phyloP scores from a whole-genome alignment of 1,140 invertebrate species.

The Ericerus pela region DNA sequence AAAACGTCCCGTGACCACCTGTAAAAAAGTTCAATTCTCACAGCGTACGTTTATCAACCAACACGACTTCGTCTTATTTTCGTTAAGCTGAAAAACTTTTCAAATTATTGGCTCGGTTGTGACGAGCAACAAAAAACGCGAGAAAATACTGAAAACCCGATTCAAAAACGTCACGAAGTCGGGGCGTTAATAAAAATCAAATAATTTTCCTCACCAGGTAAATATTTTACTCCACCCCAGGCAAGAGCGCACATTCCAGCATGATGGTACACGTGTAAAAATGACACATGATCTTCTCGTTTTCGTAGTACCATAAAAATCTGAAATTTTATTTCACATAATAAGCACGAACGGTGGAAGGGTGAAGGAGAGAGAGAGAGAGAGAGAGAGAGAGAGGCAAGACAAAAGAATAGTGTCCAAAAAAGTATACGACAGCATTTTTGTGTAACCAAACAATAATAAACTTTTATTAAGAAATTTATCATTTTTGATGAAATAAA shows the following conservation, averaged over 20 bases:
- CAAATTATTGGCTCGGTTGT: too few species aligned
- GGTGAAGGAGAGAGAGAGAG: too few species aligned
- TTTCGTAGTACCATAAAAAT: slow-evolving; percentile 72
- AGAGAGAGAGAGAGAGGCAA: slow-evolving; percentile 20
- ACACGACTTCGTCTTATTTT: not conserved
- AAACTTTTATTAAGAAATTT: too few species aligned
- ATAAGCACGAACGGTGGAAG: not conserved
- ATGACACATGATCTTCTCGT: slow-evolving; percentile 55
- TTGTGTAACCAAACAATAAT: too few species aligned
- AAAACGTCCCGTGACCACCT: slow-evolving; percentile 37
- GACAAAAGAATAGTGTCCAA: slow-evolving; percentile 21
- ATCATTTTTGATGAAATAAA: too few species aligned
- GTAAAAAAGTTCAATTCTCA: not conserved
- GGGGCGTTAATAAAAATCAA: too few species aligned
- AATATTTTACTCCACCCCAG: slow-evolving; percentile 41
- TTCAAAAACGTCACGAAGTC: too few species aligned
- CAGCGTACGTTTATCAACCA: too few species aligned
- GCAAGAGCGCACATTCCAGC: slow-evolving; percentile 44
- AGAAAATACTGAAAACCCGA: slow-evolving; percentile 6
- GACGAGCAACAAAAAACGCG: not conserved
- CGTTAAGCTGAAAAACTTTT: not conserved
- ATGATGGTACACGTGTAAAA: slow-evolving; percentile 61
- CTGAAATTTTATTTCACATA: slow-evolving; percentile 27
- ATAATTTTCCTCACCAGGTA: slow-evolving; percentile 31
- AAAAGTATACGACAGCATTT: too few species aligned